Conservation (phyloP, 2,888 invertebrate genomes). For the Chalcosyrphus nemorum region DNA sequence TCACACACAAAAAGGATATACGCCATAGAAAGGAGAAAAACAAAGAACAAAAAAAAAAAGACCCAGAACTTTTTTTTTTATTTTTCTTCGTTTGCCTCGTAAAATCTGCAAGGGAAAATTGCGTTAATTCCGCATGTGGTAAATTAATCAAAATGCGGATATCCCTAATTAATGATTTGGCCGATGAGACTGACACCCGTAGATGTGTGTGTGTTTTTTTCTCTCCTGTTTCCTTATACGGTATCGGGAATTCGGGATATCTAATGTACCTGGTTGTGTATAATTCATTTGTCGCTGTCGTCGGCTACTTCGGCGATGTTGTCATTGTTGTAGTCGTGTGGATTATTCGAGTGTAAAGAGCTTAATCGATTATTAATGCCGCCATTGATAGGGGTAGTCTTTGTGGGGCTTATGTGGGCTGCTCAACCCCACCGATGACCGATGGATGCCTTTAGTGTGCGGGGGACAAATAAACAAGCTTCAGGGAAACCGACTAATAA, state of each 20-base stretch:
- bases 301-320: constrained; percentile 39
- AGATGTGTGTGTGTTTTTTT: too few species aligned
- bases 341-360: constrained; percentile 71
- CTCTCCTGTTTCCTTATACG: constrained; percentile 24
- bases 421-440: constrained; percentile 31
- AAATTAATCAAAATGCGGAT: constrained; percentile 67
- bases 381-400: constrained; percentile 58
- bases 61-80: constrained; percentile 18
- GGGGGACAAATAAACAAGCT: constrained; percentile 31
- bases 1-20: constrained; percentile 51
- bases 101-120: constrained; percentile 38
- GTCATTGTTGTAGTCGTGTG: constrained; percentile 59
- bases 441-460: too few species aligned
- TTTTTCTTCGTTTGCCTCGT: not conserved
- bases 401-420: not conserved
- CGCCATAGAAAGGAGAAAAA: constrained; percentile 24
- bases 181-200: constrained; percentile 68
- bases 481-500: constrained; percentile 17
- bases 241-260: constrained; percentile 11
- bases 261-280: constrained; percentile 61
- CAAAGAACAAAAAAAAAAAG: too few species aligned
- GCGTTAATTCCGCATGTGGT: constrained; percentile 59
- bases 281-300: constrained; percentile 71
- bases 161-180: constrained; percentile 66
- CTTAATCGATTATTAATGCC: constrained; percentile 73